A percentile compares a stretch with the other conserved stretches of the same genome.
Evolutionary conservation across 35 echinoderm and acorn worm species (phyloP).

Genomic region (Apostichopus parvimensis): DNA sequence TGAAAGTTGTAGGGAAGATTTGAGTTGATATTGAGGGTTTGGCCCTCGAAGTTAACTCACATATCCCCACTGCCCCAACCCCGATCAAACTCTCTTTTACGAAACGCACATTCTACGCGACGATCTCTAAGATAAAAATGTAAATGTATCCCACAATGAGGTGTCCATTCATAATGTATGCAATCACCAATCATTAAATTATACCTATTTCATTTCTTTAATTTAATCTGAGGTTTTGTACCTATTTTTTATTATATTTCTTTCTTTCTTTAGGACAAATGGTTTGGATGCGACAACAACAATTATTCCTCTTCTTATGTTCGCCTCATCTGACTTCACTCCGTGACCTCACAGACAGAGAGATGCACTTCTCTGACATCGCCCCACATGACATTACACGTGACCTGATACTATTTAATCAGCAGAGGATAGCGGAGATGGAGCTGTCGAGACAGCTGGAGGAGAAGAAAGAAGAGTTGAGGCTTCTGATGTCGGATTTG

Average conservation of each 20-base stretch:
- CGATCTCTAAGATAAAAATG: too few species aligned
- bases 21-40: too few species aligned
- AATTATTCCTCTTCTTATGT: conserved; percentile 65
- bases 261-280: conserved; percentile 71
- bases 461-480: conserved; percentile 85
- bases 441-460: conserved; percentile 80
- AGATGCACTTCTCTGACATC: conserved; percentile 91
- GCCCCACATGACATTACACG: conserved; percentile 89
- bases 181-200: too few species aligned
- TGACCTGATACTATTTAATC: conserved; percentile 87
- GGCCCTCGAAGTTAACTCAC: too few species aligned
- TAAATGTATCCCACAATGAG: too few species aligned
- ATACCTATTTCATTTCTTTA: too few species aligned
- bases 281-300: conserved; percentile 69
- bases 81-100: too few species aligned
- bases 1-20: too few species aligned
- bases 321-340: conserved; percentile 78
- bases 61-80: too few species aligned
- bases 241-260: background rate
- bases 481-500: conserved; percentile 70
- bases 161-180: too few species aligned
- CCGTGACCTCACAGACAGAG: conserved; percentile 52
- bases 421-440: conserved; percentile 84
- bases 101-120: too few species aligned
- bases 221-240: too few species aligned